Conservation (phyloP, 2,888 invertebrate species). For the Dryococelus australis region DNA sequence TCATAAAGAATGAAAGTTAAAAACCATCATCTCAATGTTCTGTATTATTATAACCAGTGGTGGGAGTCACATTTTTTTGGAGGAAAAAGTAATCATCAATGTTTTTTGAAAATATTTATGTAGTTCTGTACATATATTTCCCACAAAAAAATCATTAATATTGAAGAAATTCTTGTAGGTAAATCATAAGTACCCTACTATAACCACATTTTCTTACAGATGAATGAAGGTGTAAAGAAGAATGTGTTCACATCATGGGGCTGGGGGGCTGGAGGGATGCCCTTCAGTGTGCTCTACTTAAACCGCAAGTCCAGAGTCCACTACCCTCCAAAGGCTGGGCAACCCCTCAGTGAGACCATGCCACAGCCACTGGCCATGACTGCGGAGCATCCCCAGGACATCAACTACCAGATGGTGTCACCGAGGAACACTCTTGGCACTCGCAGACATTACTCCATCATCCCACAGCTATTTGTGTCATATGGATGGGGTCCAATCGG, state of each 20-base stretch:
- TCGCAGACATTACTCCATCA: slow-evolving; percentile 56
- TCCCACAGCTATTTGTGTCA: slow-evolving; percentile 63
- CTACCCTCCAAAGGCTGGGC: slow-evolving; percentile 25
- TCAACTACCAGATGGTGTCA: slow-evolving; percentile 41
- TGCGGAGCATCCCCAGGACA: slow-evolving; percentile 27
- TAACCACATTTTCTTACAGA: not conserved
- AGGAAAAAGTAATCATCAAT: no score
- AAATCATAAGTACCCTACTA: no score
- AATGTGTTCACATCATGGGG: slow-evolving; percentile 60
- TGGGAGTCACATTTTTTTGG: no score
- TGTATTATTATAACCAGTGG: no score
- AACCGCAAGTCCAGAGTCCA: slow-evolving; percentile 49
- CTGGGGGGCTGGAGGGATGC: slow-evolving; percentile 64
- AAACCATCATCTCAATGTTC: no score
- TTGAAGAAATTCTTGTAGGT: no score
- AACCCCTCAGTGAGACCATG: not conserved
- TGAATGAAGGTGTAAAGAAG: slow-evolving; percentile 54
- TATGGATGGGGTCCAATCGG: slow-evolving; percentile 64
- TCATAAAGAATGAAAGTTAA: no score
- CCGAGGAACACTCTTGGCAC: slow-evolving; percentile 41
- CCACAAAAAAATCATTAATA: no score
- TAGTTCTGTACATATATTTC: no score
- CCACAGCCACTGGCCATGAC: slow-evolving; percentile 11
- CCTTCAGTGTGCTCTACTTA: slow-evolving; percentile 63
- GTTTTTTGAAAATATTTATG: no score